Conservation (phyloP, 2,113 vertebrate genomes). For the Triplophysa dalaica region DNA sequence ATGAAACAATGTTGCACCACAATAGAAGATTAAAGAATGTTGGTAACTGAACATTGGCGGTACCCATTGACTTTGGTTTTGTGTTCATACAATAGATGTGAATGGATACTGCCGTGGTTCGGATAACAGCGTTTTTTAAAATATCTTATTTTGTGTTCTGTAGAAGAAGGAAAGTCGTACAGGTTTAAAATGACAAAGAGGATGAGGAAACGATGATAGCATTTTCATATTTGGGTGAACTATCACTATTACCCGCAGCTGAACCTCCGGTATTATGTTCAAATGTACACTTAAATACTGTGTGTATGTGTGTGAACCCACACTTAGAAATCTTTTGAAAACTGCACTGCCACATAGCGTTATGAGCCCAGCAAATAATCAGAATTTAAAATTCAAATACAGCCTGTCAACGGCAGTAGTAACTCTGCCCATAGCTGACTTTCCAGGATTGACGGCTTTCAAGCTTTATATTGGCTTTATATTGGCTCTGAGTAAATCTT, state of each 20-base stretch:
- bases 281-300: neutral
- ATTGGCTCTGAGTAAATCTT: conserved; percentile 34
- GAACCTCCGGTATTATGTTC: neutral
- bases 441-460: conserved; percentile 33
- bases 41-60: too few relatives aligned
- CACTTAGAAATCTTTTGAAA: neutral
- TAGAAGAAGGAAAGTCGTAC: too few relatives aligned
- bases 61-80: too few relatives aligned
- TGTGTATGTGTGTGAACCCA: neutral
- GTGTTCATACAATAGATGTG: too few relatives aligned
- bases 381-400: conserved; percentile 18
- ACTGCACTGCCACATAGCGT: conserved; percentile 19
- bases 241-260: neutral
- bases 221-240: too few relatives aligned
- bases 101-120: too few relatives aligned
- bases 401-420: conserved; percentile 23
- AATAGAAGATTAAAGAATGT: too few relatives aligned
- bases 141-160: too few relatives aligned
- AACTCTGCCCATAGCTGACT: conserved; percentile 4
- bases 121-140: too few relatives aligned
- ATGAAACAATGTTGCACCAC: too few relatives aligned
- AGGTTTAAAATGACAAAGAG: too few relatives aligned
- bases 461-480: conserved; percentile 36
- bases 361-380: conserved; percentile 7
- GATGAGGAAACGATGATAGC: too few relatives aligned